Evolutionary conservation across 1,140 invertebrate genomes (phyloP).

Genomic region (Uloborus diversus): DNA sequence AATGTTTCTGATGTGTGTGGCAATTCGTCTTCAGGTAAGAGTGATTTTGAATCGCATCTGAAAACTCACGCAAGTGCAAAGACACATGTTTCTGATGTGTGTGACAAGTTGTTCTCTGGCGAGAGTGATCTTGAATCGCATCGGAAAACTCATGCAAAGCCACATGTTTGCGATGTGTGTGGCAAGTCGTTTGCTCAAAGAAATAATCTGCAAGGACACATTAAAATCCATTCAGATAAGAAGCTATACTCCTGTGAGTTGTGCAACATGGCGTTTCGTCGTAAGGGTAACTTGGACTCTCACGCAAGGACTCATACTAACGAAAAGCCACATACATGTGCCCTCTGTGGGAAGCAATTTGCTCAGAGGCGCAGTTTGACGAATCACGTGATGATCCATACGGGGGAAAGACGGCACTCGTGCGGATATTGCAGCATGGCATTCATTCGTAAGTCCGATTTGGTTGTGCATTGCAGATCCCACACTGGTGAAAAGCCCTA

Average conservation of each 20-base stretch:
- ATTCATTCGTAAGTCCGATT: conserved; percentile 77
- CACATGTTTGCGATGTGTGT: conserved; percentile 90
- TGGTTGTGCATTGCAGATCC: too few relatives aligned
- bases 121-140: background rate
- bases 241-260: conserved; percentile 60
- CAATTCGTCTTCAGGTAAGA: too few relatives aligned
- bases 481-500: too few relatives aligned
- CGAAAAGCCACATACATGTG: conserved; percentile 71
- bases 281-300: conserved; percentile 58
- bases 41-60: background rate
- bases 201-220: conserved; percentile 72
- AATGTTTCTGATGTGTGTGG: too few relatives aligned
- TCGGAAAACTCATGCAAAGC: background rate
- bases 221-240: conserved; percentile 73
- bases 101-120: background rate
- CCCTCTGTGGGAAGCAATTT: conserved; percentile 71
- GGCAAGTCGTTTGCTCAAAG: conserved; percentile 77
- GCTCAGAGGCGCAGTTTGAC: conserved; percentile 85
- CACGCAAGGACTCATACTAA: conserved; percentile 87
- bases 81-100: background rate
- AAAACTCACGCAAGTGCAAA: background rate
- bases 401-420: conserved; percentile 89
- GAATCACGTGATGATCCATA: conserved; percentile 94
- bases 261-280: conserved; percentile 56
- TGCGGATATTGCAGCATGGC: conserved; percentile 88